Evolutionary conservation across 2,888 invertebrate species (phyloP), one percentile per base, ranked within the genome.

Genomic region (Caenorhabditis uteleia): DNA sequence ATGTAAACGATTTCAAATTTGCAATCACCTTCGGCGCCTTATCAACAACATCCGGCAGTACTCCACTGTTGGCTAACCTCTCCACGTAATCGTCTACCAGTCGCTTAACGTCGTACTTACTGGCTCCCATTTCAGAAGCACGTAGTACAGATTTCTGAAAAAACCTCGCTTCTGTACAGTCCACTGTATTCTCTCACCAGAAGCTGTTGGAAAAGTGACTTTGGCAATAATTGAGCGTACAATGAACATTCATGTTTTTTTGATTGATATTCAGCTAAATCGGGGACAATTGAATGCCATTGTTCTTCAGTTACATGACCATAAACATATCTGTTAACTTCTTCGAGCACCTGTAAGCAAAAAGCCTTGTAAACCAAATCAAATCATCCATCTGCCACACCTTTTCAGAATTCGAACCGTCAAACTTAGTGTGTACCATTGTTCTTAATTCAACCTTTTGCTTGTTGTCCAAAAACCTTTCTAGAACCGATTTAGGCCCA

Each of bases 211-310:
- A 69, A 75, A 14, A 73, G 38, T 10, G 58, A 39, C 38, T 60
- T 66, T 1, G 75, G 75, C 18, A 75, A 29, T 12, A 75, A 42
- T 54, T 75, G 75, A n/a, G 75, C 75, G 36, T 75, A 75, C 20
- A 75, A 49, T 8, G 73, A 73, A 26, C 75, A 75, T 50, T 75
- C 73, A 33, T 67, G 73, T 21, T 64, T 49, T 39, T 69, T 67
- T 39, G 58, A 46, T 57, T 72, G 73, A 55, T 75, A 73, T 18
- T 66, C 66, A 14, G 59, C 55, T 10, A 70, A 36, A 43, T 65
- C 60, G 3, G 70, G 70, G 33, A 65, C 55, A 29, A 66, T 61
- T 33, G 60, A 53, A 26, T 53, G 61, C 65, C 66, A 69, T 53
- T 69, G 61, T 27, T 53, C 51, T n/a, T 60, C 56, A 3, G 69